phyloP scores from a whole-genome alignment of 2,888 invertebrate species.

The Podotricha telesiphe region DNA sequence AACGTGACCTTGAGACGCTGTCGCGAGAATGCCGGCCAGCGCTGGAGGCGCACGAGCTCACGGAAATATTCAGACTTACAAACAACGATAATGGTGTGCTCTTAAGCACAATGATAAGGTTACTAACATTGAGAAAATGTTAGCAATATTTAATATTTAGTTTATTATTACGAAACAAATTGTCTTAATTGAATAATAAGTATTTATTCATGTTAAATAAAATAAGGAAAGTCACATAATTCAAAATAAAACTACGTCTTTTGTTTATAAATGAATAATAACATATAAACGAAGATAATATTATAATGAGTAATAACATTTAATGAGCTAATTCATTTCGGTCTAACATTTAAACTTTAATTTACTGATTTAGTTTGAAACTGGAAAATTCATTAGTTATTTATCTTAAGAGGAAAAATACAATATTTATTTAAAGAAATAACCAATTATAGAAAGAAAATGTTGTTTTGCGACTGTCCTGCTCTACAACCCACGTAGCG shows the following conservation, averaged over 20 bases:
- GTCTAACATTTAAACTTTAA: constrained; percentile 59
- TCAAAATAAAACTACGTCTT: not conserved
- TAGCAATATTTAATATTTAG: constrained; percentile 43
- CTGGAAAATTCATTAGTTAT: constrained; percentile 38
- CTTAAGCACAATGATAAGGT: constrained; percentile 62
- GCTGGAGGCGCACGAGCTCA: constrained; percentile 68
- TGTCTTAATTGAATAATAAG: constrained; percentile 2
- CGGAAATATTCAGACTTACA: constrained; percentile 77
- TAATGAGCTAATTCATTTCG: constrained; percentile 77
- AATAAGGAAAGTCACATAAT: not conserved
- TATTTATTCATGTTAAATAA: not conserved
- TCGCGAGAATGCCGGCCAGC: constrained; percentile 79
- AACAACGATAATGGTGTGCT: constrained; percentile 69
- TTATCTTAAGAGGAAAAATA: constrained; percentile 39
- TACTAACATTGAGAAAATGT: constrained; percentile 52
- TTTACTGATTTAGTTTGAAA: no score
- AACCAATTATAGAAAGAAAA: constrained; percentile 13
- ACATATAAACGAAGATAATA: not conserved
- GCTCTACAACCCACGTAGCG: constrained; percentile 30
- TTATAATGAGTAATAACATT: constrained; percentile 77
- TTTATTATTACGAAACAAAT: constrained; percentile 14
- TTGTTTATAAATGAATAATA: constrained; percentile 6
- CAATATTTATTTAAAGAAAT: constrained; percentile 31
- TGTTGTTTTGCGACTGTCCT: constrained; percentile 18
- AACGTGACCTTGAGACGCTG: constrained; percentile 80